Evolutionary conservation across 2,888 invertebrate genomes (phyloP), one percentile per base, ranked within the genome.

Genomic region (Theretra japonica): DNA sequence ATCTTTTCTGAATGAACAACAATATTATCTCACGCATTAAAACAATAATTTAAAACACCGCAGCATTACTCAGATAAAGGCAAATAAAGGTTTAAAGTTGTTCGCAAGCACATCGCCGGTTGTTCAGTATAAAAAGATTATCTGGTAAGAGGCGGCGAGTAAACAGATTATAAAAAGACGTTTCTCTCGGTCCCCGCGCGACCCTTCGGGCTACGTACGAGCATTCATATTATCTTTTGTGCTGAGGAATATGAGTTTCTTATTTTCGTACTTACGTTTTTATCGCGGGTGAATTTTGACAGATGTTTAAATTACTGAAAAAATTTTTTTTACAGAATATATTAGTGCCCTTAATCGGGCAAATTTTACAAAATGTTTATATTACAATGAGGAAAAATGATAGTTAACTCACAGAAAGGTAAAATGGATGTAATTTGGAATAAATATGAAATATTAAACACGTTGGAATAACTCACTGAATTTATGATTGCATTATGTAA

Each of bases 151-250:
- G 86, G 87, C 83, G 86, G 86, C 86, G 87, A 89, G 91, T 91
- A 91, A 91, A 93, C 93, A 92, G 90, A 91, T 92, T 92, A 92
- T 92, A 92, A 92, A 91, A 92, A 91, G 88, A 90, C 89, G 86
- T 89, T 86, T 79, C 79, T 78, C 71, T 74, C 77, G 80, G 77
- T 82, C 84, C 83, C 82, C 82, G 76, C 77, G 75, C 76, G 80
- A 82, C 85, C 87, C 87, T 87, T 78, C 80, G 75, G 87, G 86
- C 84, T 81, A 82, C 78, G 75, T 79, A 76, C 82, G 77, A 82
- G 82, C 83, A 84, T 85, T 85, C 84, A 82, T 83, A 57, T 65
- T 65, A 65, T 65, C 65, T 65, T 65, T 65, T 65, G 65, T 65
- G 23, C 48, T 48, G 23, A 57, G 28, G 41, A 25, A 33, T 72